Evolutionary conservation across 2,113 vertebrate species (phyloP), one percentile per base, ranked within the genome.

Genomic region (Gambusia holbrooki): DNA sequence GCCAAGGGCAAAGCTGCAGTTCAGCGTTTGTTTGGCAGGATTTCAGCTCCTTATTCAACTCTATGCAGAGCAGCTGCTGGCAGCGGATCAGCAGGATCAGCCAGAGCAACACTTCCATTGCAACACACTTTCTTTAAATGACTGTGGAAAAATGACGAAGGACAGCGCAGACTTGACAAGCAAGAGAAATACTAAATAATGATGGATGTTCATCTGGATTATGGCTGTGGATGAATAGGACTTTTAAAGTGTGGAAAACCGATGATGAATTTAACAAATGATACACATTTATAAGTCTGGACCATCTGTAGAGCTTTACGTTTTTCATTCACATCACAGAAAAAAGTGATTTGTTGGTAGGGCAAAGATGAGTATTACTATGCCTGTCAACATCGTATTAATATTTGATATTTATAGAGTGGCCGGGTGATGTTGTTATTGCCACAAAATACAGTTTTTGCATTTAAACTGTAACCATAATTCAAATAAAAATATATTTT

Each of bases 11-110:
- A 77, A 84, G 81, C 78, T 77, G 76, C 76, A 83, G 83, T 74
- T 87, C 79, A 84, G 74, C 33, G 33, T 84, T 76, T 80, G 84
- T 82, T 87, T 91, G 91, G 87, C 84, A 79, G 72, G 27, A 66
- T 80, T 72, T 89, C 81, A 81, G 71, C 80, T 90, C 83, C 79
- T 81, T 81, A 77, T 73, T 76, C 71, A 85, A 73, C 79, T 80
- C 60, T 14, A 83, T 79, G 69, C 76, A 77, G 77, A 83, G 86
- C 74, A 76, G 88, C 84, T 87, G 70, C 79, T 88, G 89, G 90
- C 89, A 85, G 74, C 2, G 1, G 73, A 76, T 86, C 84, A 68
- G 80, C 1, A 71, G 66, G n/a, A 82, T 74, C 62, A 82, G 81
- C 69, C 79, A 81, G 68, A 2, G 0, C 69, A 37, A 66, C 54